Percentiles rank a stretch among this genome's conserved stretches.
Conservation (phyloP, 2,797 vertebrate species). For the Sphenodon punctatus region DNA sequence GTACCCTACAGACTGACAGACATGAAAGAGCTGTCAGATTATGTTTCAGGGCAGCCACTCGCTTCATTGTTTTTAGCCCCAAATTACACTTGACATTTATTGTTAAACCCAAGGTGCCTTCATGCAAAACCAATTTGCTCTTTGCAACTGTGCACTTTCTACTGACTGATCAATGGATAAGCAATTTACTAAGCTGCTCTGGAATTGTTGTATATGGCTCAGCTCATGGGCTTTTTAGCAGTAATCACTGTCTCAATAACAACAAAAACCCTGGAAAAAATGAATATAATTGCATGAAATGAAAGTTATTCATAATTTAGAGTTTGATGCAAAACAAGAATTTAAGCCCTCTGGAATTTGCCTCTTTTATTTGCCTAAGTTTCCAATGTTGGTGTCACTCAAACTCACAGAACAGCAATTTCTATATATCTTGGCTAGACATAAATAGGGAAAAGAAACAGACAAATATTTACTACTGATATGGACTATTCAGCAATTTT, state of each 20-base stretch:
- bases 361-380: neutral
- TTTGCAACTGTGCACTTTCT: constrained; percentile 25
- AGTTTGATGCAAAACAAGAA: neutral
- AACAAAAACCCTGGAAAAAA: constrained; percentile 7
- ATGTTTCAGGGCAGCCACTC: constrained; percentile 21
- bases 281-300: neutral
- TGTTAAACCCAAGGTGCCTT: constrained; percentile 56
- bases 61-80: constrained; percentile 36
- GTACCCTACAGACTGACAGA: constrained; percentile 17
- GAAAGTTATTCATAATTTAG: constrained; percentile 18
- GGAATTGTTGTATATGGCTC: neutral
- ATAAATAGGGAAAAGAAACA: neutral
- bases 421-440: neutral
- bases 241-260: constrained; percentile 31
- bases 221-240: constrained; percentile 9
- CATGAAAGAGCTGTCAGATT: constrained; percentile 32
- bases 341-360: neutral
- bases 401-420: neutral
- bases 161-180: constrained; percentile 51
- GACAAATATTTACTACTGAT: neutral
- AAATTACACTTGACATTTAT: constrained; percentile 54
- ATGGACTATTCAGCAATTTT: neutral
- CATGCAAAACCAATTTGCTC: constrained; percentile 13
- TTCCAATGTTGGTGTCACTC: neutral
- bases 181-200: constrained; percentile 12